Evolutionary conservation across 2,113 vertebrate genomes (phyloP).

Genomic region (Pluvianellus socialis): DNA sequence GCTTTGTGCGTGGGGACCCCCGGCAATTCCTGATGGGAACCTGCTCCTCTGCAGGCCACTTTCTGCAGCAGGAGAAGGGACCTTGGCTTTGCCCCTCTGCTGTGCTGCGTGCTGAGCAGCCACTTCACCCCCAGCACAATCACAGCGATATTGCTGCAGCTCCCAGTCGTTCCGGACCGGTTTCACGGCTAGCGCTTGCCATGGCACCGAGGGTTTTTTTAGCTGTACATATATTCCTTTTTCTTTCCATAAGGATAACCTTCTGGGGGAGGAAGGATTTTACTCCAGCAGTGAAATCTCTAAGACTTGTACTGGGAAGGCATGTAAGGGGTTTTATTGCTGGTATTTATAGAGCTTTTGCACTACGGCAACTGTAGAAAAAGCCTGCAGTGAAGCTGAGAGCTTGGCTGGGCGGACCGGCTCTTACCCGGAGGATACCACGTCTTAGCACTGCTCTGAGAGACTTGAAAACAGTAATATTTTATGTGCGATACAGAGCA

Average conservation of each 20-base stretch:
- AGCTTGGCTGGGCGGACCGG: not conserved
- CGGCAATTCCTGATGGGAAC: not conserved
- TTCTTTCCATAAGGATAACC: not conserved
- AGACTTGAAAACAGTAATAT: not conserved
- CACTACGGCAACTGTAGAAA: not conserved
- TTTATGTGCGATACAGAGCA: not conserved
- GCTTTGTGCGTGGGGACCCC: not conserved
- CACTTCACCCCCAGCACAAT: not conserved
- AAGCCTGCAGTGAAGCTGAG: not conserved
- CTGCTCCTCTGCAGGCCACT: not conserved
- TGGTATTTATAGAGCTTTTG: not conserved
- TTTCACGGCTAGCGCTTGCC: not conserved
- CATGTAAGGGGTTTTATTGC: not conserved
- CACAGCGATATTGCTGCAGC: fast-evolving
- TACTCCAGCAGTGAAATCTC: not conserved
- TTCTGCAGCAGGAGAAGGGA: not conserved
- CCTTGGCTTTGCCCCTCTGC: not conserved
- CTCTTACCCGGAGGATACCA: not conserved
- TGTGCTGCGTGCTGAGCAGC: not conserved
- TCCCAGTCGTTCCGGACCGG: not conserved
- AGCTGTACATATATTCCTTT: not conserved
- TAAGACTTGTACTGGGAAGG: not conserved
- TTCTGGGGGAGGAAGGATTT: not conserved
- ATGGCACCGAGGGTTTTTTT: not conserved
- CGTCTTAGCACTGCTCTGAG: not conserved